Conservation (phyloP, 2,888 invertebrate genomes). For the Allygus modestus region DNA sequence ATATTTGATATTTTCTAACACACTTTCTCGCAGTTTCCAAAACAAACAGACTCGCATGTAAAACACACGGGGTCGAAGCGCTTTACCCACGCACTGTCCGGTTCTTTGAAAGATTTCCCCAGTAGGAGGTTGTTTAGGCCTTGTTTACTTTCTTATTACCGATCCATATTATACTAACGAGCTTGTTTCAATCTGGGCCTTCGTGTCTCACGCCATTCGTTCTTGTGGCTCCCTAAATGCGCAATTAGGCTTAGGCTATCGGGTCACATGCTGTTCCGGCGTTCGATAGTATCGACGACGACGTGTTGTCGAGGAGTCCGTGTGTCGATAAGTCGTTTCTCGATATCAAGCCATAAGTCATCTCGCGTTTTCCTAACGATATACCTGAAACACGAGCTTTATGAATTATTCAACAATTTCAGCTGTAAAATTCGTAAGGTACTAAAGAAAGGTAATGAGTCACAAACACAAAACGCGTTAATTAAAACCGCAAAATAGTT, state of each 20-base stretch:
- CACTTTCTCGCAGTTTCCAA: no score
- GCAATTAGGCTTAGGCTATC: slow-evolving; percentile 24
- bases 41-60: no score
- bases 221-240: background rate
- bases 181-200: slow-evolving; percentile 15
- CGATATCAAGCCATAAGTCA: background rate
- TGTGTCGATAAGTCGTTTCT: background rate
- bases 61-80: no score
- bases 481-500: background rate
- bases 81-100: background rate
- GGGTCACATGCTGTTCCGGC: slow-evolving; percentile 6
- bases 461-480: slow-evolving; percentile 14
- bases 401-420: slow-evolving; percentile 7
- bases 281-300: background rate
- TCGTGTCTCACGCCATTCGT: slow-evolving; percentile 43
- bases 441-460: slow-evolving; percentile 22
- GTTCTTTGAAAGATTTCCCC: background rate
- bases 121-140: slow-evolving; percentile 28
- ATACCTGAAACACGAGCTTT: background rate
- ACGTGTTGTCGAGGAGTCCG: no score
- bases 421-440: slow-evolving; percentile 21
- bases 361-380: slow-evolving; percentile 4
- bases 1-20: no score
- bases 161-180: slow-evolving; percentile 53
- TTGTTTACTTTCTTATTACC: slow-evolving; percentile 55